Conservation (phyloP, 2,797 vertebrate species). For the Rhynchonycteris naso region DNA sequence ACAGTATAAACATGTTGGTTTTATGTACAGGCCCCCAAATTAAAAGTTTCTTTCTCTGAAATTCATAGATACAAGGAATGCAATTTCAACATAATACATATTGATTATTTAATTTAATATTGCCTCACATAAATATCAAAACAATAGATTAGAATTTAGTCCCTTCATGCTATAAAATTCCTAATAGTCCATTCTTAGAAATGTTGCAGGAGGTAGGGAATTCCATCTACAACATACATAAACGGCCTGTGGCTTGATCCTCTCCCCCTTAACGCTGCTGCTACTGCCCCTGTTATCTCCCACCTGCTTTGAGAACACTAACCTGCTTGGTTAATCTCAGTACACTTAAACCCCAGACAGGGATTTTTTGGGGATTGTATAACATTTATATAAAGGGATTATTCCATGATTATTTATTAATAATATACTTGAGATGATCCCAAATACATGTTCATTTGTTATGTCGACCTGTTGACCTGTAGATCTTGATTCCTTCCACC, state of each 20-base stretch:
- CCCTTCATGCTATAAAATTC: background rate
- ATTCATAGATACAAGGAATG: background rate
- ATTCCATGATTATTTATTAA: background rate
- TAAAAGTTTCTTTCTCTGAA: background rate
- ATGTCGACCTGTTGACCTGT: background rate
- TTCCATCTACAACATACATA: background rate
- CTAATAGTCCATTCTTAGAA: background rate
- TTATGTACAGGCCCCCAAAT: background rate
- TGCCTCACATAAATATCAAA: background rate
- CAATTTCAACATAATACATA: background rate
- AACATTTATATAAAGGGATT: background rate
- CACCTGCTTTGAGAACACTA: background rate
- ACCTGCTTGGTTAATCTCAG: background rate
- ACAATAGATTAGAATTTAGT: background rate
- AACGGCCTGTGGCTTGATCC: background rate
- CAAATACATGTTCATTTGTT: background rate
- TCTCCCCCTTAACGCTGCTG: background rate
- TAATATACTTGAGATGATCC: background rate
- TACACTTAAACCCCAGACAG: background rate
- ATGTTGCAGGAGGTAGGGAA: background rate
- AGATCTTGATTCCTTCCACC: background rate
- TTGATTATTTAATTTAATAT: slow-evolving; percentile 11
- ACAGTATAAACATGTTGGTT: background rate
- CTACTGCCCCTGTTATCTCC: background rate
- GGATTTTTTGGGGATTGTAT: background rate